Conservation (phyloP, 2,888 invertebrate genomes). For the Rhagonycha fulva region DNA sequence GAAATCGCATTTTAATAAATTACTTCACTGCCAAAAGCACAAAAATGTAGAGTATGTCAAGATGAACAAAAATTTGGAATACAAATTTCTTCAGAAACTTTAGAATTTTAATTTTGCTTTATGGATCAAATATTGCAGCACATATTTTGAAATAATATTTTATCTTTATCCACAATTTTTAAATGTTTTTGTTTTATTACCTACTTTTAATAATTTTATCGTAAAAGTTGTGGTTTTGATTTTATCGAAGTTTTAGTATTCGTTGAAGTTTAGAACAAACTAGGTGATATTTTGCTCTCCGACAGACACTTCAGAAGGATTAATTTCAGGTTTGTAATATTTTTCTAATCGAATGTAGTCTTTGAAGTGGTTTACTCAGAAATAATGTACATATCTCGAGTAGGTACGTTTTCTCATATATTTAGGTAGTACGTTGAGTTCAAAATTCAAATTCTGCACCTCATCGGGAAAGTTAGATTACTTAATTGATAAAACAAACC, state of each 20-base stretch:
- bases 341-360: not conserved
- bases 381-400: no score
- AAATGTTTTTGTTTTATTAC: not conserved
- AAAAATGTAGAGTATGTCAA: not conserved
- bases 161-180: not conserved
- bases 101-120: no score
- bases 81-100: no score
- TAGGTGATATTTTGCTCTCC: not conserved
- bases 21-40: not conserved
- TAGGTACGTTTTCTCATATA: not conserved
- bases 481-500: not conserved
- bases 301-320: not conserved
- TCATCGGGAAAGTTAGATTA: not conserved
- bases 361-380: not conserved
- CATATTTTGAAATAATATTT: not conserved
- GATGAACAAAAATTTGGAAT: no score
- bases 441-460: not conserved
- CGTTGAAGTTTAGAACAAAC: not conserved
- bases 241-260: not conserved
- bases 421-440: no score
- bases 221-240: not conserved
- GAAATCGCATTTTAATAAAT: not conserved
- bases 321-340: not conserved
- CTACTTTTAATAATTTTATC: not conserved
- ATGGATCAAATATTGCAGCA: not conserved